A percentile compares a stretch with the other conserved stretches of the same genome.
phyloP scores from a whole-genome alignment of 2,797 vertebrate genomes.

The Agapornis canus region DNA sequence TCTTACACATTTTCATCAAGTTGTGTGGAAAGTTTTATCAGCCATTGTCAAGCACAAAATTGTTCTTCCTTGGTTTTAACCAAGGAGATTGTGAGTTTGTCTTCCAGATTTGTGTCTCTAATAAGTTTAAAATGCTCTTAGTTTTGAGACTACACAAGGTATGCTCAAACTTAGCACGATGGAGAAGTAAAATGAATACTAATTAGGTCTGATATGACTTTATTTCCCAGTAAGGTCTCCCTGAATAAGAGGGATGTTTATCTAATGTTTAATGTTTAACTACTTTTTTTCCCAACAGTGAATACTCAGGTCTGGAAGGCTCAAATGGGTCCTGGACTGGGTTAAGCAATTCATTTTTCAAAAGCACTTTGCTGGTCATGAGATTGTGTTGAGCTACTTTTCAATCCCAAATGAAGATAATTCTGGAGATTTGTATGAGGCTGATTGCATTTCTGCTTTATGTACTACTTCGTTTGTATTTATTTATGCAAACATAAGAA shows the following conservation, averaged over 20 bases:
- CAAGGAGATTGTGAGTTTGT: rapidly evolving
- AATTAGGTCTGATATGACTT: neutral
- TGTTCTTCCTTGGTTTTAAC: neutral
- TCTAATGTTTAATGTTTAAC: neutral
- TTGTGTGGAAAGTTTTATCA: neutral
- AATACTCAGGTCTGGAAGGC: neutral
- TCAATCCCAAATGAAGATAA: neutral
- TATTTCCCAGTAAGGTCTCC: neutral
- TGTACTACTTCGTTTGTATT: neutral
- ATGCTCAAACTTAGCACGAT: neutral
- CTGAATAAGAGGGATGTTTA: neutral
- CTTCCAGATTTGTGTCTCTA: neutral
- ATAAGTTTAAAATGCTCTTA: neutral
- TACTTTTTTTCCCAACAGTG: neutral
- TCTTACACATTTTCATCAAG: neutral
- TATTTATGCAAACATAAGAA: neutral
- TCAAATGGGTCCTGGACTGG: neutral
- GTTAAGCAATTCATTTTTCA: neutral
- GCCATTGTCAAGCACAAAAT: neutral
- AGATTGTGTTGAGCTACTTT: neutral
- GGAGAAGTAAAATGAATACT: neutral
- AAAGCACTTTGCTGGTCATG: neutral
- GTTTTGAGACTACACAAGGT: rapidly evolving
- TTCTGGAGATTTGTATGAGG: neutral
- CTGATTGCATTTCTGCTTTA: neutral